Evolutionary conservation across 2,797 vertebrate species (phyloP).

Genomic region (Meda fulgida): DNA sequence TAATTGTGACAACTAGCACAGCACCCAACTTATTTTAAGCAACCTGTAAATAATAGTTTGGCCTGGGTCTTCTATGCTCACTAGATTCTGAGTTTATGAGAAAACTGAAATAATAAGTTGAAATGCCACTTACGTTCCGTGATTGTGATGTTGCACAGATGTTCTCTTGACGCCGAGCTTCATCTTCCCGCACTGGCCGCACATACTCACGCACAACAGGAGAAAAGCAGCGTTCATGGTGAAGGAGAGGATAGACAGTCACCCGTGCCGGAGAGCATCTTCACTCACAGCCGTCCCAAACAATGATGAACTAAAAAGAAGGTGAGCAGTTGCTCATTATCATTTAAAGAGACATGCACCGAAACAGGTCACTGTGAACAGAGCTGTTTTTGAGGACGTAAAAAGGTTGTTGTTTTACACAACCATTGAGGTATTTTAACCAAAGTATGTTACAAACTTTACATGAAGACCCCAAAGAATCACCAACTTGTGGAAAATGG

Average conservation of each 20-base stretch:
- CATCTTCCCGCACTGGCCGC: slow-evolving; percentile 82
- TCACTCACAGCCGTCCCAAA: too few relatives aligned
- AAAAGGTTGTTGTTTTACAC: too few relatives aligned
- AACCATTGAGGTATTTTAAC: too few relatives aligned
- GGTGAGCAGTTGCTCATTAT: too few relatives aligned
- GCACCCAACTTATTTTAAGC: neutral
- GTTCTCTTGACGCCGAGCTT: slow-evolving; percentile 83
- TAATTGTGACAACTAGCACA: neutral
- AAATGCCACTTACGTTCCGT: slow-evolving; percentile 77
- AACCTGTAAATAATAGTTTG: neutral
- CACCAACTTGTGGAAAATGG: too few relatives aligned
- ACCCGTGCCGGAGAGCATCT: neutral
- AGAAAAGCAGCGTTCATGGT: slow-evolving; percentile 77
- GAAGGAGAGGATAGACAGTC: slow-evolving; percentile 59
- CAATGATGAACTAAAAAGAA: too few relatives aligned
- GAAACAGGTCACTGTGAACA: too few relatives aligned
- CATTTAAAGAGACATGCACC: too few relatives aligned
- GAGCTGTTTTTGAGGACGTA: too few relatives aligned
- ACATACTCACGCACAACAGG: slow-evolving; percentile 76
- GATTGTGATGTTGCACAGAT: slow-evolving; percentile 77
- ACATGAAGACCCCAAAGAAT: too few relatives aligned
- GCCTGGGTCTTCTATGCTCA: too few relatives aligned
- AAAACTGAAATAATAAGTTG: neutral
- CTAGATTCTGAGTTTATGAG: neutral
- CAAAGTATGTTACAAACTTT: too few relatives aligned